Evolutionary conservation across 2,113 vertebrate genomes (phyloP), one percentile per base, ranked within the genome.

Genomic region (Tragelaphus scriptus): DNA sequence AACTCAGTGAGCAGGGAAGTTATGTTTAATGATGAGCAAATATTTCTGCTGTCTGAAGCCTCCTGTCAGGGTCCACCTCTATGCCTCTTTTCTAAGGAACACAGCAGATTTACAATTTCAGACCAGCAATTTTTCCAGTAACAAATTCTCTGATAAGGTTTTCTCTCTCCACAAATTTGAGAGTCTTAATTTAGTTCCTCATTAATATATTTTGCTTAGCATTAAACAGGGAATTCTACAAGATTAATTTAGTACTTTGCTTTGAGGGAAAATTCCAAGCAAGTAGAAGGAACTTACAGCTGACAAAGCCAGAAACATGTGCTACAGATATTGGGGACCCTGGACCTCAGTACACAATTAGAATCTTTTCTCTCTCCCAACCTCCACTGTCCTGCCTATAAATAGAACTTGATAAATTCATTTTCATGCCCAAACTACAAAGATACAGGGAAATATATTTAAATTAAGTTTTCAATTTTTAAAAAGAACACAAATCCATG

Each of bases 41-140:
- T 90, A 89, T 58, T 93, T 88, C 47, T 90, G 16, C 49, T 82
- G 28, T 90, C 36, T 84, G n/a, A 61, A 75, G 32, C 23, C 44
- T 51, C 10, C 65, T 6, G 92, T 93, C 86, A 85, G 49, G 26
- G 51, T 56, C 23, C 26, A 26, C 16, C 14, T 77, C 28, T 75
- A 21, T 63, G 40, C 30, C n/a, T 26, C 53, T 89, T 25, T 94
- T 68, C 28, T 65, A n/a, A 84, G 30, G 25, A 86, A 91, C 23
- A 79, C 1, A 87, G 19, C 19, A 11, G 28, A 96, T 75, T 95
- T 92, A 36, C 30, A 77, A 75, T 89, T 90, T 80, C 25, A 68
- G 56, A 87, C 12, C 86, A 97, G 53, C 6, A 87, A n/a, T n/a
- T 88, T 95, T 97, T 90, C 68, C 61, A 81, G n/a, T 47, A 71